These are phyloP conservation scores for Dryobotodes eremita DNA, from an alignment of 2,888 invertebrate species.

Conservation along the genomic window DNA sequence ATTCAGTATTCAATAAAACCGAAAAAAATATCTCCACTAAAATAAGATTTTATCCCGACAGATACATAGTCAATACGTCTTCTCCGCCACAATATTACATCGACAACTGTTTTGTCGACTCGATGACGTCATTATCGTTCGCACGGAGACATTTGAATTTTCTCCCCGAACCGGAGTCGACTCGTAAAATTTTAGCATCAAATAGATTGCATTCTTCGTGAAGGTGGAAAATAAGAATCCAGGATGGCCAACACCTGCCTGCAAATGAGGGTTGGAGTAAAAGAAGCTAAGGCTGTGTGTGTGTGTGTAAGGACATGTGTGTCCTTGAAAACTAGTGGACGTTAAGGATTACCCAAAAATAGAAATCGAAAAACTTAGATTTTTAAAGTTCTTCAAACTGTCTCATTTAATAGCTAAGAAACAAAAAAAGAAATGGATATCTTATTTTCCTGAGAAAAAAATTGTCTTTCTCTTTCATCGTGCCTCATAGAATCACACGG, in stretches of 20 bases:
- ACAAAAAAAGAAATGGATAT: too few species aligned
- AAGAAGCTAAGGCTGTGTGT: too few species aligned
- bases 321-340: too few species aligned
- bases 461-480: too few species aligned
- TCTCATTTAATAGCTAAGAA: too few species aligned
- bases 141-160: slow-evolving; percentile 53
- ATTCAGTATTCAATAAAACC: background rate
- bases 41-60: background rate
- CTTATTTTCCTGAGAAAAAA: too few species aligned
- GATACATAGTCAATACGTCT: background rate
- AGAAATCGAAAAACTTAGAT: too few species aligned
- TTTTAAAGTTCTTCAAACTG: too few species aligned
- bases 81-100: background rate
- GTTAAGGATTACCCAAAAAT: too few species aligned
- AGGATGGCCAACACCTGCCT: background rate
- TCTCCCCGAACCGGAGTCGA: slow-evolving; percentile 17
- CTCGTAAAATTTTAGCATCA: slow-evolving; percentile 56
- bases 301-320: too few species aligned
- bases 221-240: slow-evolving; percentile 30
- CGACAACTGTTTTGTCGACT: slow-evolving; percentile 27
- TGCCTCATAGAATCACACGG: too few species aligned
- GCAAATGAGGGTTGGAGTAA: too few species aligned
- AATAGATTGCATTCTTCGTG: slow-evolving; percentile 44
- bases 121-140: slow-evolving; percentile 59
- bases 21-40: background rate